Percentiles rank a stretch among this genome's conserved stretches.
phyloP scores from a whole-genome alignment of 2,113 vertebrate species.

The Xenopus laevis region DNA sequence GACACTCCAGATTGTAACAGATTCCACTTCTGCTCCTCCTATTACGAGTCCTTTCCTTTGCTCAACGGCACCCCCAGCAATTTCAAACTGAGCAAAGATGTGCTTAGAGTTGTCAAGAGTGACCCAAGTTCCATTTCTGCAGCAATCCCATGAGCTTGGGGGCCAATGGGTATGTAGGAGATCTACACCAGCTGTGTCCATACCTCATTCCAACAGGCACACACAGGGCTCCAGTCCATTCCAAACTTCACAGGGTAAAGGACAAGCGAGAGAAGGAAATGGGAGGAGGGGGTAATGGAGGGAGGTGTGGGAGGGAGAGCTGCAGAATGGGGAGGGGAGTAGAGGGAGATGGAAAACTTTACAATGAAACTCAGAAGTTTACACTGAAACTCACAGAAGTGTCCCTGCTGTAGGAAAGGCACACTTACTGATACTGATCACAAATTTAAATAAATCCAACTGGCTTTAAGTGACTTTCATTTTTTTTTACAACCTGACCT shows the following conservation, averaged over 20 bases:
- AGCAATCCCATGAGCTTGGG: no score
- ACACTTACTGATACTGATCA: background rate
- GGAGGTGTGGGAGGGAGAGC: background rate
- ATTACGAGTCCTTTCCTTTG: background rate
- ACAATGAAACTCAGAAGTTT: background rate
- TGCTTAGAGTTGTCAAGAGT: background rate
- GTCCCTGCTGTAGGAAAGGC: no score
- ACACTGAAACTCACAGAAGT: background rate
- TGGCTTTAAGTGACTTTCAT: background rate
- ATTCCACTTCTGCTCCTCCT: no score
- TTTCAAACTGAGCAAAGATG: background rate
- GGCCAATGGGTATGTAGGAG: no score
- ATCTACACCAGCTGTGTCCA: background rate
- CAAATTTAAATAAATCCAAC: background rate
- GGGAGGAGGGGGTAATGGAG: background rate
- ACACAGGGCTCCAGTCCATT: background rate
- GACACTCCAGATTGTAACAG: no score
- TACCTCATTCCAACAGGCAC: background rate
- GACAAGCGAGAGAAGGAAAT: background rate
- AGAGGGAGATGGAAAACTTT: background rate
- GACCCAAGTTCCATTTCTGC: background rate
- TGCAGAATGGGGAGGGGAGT: background rate
- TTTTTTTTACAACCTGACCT: background rate
- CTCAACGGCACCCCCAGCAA: background rate
- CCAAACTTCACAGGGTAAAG: constrained; percentile 27